Base-by-base conservation (phyloP, 2,797 vertebrate genomes). In the Fringilla coelebs region DNA sequence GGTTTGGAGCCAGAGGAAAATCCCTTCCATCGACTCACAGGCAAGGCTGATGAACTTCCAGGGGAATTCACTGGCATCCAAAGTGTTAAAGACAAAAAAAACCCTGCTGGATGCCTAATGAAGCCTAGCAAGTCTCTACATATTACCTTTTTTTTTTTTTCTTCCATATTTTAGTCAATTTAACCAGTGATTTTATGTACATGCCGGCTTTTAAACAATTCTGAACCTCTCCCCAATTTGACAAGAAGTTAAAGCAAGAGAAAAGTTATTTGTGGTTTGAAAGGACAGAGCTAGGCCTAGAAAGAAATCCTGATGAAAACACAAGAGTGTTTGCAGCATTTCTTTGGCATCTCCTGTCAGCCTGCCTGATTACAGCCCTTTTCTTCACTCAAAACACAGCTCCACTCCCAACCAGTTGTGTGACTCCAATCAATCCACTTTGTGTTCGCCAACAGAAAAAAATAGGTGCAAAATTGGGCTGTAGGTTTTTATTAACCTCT, bases 401-500 rank as follows among this genome's bases (percentile, higher is more conserved):
- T 63, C 61, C 71, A 11, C 55, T 88, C 74, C 63, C 49, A 71
- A 91, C 76, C 9, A 28, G 36, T 43, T 76, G 34, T 26, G 48
- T 61, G 77, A 79, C 45, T 84, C 67, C 61, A 85, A 93, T 90
- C 88, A 88, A 82, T 57, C 48, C 63, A 87, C 63, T 87, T 48
- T 31, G 32, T 79, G 66, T 32, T 94, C 88, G 67, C 32, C 46
- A 84, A 66, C 14, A 76, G 26, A 4, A 87, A 65, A 92, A 88
- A 79, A 61, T 0, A 29, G 43, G 31, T 32, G 17, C 40, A 75
- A 48, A 94, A 86, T 58, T 70, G 58, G 31, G 21, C 70, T 93
- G 62, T 49, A 84, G 66, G 55, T 70, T 94, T 90, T 78, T 89
- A 78, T 88, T 94, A 66, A 90, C 36, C n/a, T 80, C 76, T 55